phyloP scores from a whole-genome alignment of 2,888 invertebrate species.

The Lordiphosa andalusiaca region DNA sequence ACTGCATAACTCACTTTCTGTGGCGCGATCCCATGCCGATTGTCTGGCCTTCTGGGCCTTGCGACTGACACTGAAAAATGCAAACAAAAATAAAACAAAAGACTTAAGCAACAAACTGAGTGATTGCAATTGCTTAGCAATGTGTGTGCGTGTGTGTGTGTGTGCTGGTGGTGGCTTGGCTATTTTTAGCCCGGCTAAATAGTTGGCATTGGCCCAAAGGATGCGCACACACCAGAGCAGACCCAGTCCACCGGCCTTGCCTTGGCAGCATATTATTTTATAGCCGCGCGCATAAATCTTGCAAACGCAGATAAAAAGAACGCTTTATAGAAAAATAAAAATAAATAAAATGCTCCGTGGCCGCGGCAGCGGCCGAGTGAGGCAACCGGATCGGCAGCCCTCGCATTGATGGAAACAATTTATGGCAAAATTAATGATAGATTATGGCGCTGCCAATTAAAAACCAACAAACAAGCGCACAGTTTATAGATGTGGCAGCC shows the following conservation, averaged over 20 bases:
- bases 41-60: conserved; percentile 25
- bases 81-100: conserved; percentile 75
- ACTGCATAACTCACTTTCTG: conserved; percentile 69
- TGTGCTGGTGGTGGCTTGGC: conserved; percentile 32
- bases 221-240: conserved; percentile 37
- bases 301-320: conserved; percentile 74
- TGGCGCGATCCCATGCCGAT: conserved; percentile 55
- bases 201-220: conserved; percentile 72
- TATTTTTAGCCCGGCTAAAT: conserved; percentile 68
- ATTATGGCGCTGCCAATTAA: conserved; percentile 74
- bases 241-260: conserved; percentile 37
- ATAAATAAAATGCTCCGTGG: conserved; percentile 59
- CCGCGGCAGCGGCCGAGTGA: conserved; percentile 4
- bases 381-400: conserved; percentile 67
- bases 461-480: conserved; percentile 73
- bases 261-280: conserved; percentile 74
- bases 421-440: conserved; percentile 74
- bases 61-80: conserved; percentile 70
- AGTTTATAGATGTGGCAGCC: conserved; percentile 58
- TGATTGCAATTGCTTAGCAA: conserved; percentile 70
- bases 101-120: conserved; percentile 74
- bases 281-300: conserved; percentile 73
- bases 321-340: conserved; percentile 70
- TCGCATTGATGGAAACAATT: conserved; percentile 71
- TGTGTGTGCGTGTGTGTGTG: conserved; percentile 30